These are phyloP conservation scores for Drosophila funebris DNA, from an alignment of 1,140 invertebrate genomes.

Conservation along the genomic window DNA sequence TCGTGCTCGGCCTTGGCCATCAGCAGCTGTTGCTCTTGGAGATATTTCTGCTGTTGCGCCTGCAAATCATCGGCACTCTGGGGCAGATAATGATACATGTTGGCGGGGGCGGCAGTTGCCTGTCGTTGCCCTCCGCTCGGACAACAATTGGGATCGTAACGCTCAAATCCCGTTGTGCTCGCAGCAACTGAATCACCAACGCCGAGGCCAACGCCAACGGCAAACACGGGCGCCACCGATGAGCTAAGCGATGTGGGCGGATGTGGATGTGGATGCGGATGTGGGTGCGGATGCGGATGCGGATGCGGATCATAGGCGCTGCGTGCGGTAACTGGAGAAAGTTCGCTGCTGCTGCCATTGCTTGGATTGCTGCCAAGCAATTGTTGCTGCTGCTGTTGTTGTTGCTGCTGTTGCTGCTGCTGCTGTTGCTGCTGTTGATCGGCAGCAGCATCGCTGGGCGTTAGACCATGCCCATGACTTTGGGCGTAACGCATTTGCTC, in stretches of 20 bases:
- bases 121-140: slow-evolving; percentile 77
- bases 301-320: slow-evolving; percentile 67
- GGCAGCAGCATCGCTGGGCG: slow-evolving; percentile 13
- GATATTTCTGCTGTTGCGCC: slow-evolving; percentile 86
- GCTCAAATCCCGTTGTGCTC: slow-evolving; percentile 88
- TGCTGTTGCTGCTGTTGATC: slow-evolving; percentile 84
- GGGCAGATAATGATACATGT: slow-evolving; percentile 86
- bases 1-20: slow-evolving; percentile 87
- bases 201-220: slow-evolving; percentile 16
- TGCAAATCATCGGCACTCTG: slow-evolving; percentile 79
- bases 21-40: slow-evolving; percentile 87
- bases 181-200: slow-evolving; percentile 79
- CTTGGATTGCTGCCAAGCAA: slow-evolving; percentile 55
- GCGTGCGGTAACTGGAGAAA: slow-evolving; percentile 65
- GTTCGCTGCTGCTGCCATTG: slow-evolving; percentile 55
- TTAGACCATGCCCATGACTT: slow-evolving; percentile 1
- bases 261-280: slow-evolving; percentile 77
- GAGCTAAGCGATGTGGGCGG: slow-evolving; percentile 27
- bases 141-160: slow-evolving; percentile 87
- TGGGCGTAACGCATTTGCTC: slow-evolving; percentile 78
- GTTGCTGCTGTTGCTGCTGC: slow-evolving; percentile 84
- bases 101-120: slow-evolving; percentile 66
- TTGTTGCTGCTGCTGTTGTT: slow-evolving; percentile 42
- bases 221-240: slow-evolving; percentile 78
- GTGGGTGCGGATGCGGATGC: slow-evolving; percentile 43